Base-by-base conservation (phyloP, 1,140 invertebrate species). In the Cataglyphis hispanica region DNA sequence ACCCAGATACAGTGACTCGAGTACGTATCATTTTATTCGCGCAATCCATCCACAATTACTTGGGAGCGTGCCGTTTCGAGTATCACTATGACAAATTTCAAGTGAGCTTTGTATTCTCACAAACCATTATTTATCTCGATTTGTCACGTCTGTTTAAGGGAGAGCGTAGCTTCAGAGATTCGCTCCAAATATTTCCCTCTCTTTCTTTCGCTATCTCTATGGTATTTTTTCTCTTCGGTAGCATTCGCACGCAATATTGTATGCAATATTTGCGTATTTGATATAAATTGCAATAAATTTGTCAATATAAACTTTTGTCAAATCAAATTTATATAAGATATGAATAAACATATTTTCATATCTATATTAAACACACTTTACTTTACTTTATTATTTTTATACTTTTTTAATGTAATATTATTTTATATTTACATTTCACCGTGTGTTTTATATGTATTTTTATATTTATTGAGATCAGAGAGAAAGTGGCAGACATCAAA, bases 91-190 rank as follows among this genome's bases (percentile, higher is more conserved):
- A 88, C 86, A 67, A 87, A 91, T 92, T 86, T 92, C 86, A 66
- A 91, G 89, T 70, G 89, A 64, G 37, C 60, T 89, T 92, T 89
- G 87, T 87, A 34, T 80, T 61, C 60, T 75, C 66, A 31, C 69
- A 89, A 91, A 91, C 80, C 56, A 92, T 91, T 91, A 92, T 91
- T 92, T 92, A 92, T 92, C 90, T 91, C 88, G 86, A 92, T 92
- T 92, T 92, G 89, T 92, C 91, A 87, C 90, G 87, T 90, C 53
- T 43, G 67, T 11, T 75, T 60, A 43, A 34, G 25, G 34, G 77
- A 75, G 66, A 22, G 16, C 10, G 56, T 19, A 25, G 43, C 10
- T 34, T 58, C 64, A n/a, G 34, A 63, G 53, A 63, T 69, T n/a
- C 11, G n/a, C 19, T 34, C 40, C 31, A 5, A 46, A 25, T n/a